Conservation (phyloP, 2,888 invertebrate genomes). For the Linyphia triangularis region DNA sequence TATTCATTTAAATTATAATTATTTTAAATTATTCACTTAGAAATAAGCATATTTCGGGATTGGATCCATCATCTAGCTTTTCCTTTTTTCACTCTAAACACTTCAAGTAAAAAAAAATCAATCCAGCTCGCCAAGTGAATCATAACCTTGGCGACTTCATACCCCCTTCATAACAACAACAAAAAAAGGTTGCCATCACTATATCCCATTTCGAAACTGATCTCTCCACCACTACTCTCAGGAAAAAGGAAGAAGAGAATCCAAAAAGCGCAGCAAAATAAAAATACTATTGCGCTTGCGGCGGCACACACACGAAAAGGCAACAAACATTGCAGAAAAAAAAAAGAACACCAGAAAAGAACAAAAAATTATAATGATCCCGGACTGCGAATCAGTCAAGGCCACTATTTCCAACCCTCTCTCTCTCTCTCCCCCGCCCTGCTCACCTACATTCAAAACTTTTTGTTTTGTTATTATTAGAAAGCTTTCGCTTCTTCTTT, state of each 20-base stretch:
- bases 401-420: constrained; percentile 40
- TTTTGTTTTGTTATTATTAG: background rate
- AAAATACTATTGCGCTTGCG: constrained; percentile 33
- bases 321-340: background rate
- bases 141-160: background rate
- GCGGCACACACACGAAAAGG: background rate
- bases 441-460: constrained; percentile 30
- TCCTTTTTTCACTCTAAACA: too few species aligned
- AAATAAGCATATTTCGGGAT: too few species aligned
- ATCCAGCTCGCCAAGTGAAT: too few species aligned
- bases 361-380: constrained; percentile 53
- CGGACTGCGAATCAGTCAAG: constrained; percentile 65
- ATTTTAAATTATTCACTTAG: too few species aligned
- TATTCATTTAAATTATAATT: too few species aligned
- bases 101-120: too few species aligned
- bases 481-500: background rate
- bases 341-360: constrained; percentile 11
- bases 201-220: constrained; percentile 37
- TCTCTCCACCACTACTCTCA: background rate
- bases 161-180: too few species aligned
- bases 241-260: constrained; percentile 31
- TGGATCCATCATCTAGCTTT: too few species aligned
- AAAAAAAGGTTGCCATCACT: constrained; percentile 5
- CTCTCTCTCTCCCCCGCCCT: constrained; percentile 7
- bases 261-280: constrained; percentile 49